Conservation (phyloP, 2,888 invertebrate species). For the Apomyelois bistriatella region DNA sequence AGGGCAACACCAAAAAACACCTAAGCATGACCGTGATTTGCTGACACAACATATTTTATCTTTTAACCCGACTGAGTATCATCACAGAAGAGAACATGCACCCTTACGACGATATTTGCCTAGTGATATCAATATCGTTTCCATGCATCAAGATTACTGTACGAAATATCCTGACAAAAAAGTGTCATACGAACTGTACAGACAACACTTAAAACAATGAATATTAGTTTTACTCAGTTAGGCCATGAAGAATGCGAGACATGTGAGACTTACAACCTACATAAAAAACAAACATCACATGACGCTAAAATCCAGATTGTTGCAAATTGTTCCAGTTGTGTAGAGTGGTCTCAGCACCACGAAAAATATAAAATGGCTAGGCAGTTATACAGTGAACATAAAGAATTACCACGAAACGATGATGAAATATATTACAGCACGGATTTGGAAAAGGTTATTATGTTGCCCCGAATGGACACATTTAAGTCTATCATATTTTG, state of each 20-base stretch:
- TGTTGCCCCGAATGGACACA: too few relatives aligned
- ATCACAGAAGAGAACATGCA: too few relatives aligned
- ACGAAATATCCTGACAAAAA: conserved; percentile 1
- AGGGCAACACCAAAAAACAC: too few relatives aligned
- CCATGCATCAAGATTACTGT: not conserved
- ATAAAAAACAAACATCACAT: conserved; percentile 1
- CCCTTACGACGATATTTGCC: too few relatives aligned
- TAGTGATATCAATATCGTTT: not conserved
- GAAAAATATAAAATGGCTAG: not conserved
- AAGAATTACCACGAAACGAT: conserved; percentile 7
- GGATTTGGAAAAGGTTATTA: too few relatives aligned
- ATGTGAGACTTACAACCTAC: not conserved
- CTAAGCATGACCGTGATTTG: too few relatives aligned
- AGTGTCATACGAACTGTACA: conserved; percentile 2
- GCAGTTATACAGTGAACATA: not conserved
- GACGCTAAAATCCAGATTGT: not conserved
- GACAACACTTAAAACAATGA: conserved; percentile 1
- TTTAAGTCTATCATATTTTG: too few relatives aligned
- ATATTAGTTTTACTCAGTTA: not conserved
- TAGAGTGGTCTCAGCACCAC: not conserved
- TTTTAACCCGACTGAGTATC: too few relatives aligned
- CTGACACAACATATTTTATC: too few relatives aligned
- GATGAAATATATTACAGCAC: too few relatives aligned
- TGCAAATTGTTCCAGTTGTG: not conserved
- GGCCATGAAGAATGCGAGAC: conserved; percentile 3